Conservation (phyloP, 1,140 invertebrate species). For the Micrasema minimum region DNA sequence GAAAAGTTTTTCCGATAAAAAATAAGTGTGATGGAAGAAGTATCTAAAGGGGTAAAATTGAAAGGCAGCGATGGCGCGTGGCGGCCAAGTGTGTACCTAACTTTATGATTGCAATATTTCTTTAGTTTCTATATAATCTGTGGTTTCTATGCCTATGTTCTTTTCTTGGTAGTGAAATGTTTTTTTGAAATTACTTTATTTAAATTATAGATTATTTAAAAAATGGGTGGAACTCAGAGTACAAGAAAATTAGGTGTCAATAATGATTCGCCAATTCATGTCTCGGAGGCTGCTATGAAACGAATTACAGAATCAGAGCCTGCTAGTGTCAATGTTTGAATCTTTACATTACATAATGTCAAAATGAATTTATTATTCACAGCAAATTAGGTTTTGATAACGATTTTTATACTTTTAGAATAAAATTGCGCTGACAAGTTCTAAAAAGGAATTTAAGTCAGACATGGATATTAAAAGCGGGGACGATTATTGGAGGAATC, state of each 20-base stretch:
- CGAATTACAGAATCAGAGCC: conserved; percentile 41
- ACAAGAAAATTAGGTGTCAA: conserved; percentile 40
- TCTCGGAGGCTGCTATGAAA: conserved; percentile 44
- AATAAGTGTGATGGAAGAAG: no score
- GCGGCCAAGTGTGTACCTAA: no score
- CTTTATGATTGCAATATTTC: no score
- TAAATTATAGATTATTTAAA: conserved; percentile 29
- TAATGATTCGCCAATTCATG: conserved; percentile 42
- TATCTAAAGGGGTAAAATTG: no score
- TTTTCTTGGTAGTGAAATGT: no score
- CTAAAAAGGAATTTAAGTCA: conserved; percentile 38
- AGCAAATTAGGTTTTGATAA: neutral
- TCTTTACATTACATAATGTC: conserved; percentile 46
- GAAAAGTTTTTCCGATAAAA: no score
- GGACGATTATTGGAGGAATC: conserved; percentile 67
- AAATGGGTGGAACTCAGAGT: conserved; percentile 42
- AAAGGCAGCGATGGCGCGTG: no score
- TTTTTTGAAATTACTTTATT: conserved; percentile 30
- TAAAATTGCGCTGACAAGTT: neutral
- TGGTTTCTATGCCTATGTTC: no score
- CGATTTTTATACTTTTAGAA: conserved; percentile 14
- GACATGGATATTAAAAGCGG: conserved; percentile 41
- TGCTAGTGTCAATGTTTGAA: conserved; percentile 35
- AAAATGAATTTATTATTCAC: conserved; percentile 24
- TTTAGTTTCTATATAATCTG: no score